A percentile compares a stretch with the other conserved stretches of the same genome.
Evolutionary conservation across 2,888 invertebrate genomes (phyloP).

Genomic region (Eupithecia subfuscata): DNA sequence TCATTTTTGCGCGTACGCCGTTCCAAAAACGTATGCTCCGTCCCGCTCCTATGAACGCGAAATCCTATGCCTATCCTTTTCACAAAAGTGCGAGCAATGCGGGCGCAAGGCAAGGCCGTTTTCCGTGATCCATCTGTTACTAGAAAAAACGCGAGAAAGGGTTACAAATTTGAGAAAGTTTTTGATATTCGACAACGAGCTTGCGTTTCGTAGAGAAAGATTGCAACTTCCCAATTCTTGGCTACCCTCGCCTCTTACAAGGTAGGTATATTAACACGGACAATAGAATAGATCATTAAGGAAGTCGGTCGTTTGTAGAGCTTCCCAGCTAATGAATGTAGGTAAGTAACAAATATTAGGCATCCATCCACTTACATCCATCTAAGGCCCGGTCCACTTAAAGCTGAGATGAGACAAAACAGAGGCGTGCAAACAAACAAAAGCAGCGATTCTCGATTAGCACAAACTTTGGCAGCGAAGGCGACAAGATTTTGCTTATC

Average conservation of each 20-base stretch:
- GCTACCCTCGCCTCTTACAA: neutral
- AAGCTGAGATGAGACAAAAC: constrained; percentile 8
- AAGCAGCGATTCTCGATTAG: neutral
- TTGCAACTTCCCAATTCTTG: neutral
- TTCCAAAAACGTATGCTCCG: too few species aligned
- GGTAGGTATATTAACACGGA: neutral
- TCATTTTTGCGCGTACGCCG: too few species aligned
- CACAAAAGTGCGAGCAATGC: too few species aligned
- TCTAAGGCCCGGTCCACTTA: constrained; percentile 8
- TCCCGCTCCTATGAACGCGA: too few species aligned
- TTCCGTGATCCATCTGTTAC: neutral
- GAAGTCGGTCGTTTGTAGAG: neutral
- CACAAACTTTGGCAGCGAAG: neutral
- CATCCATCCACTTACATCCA: constrained; percentile 8
- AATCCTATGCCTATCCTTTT: too few species aligned
- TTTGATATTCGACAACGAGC: neutral
- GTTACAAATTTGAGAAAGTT: neutral
- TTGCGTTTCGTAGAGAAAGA: neutral
- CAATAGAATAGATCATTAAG: constrained; percentile 7
- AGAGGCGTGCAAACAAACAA: constrained; percentile 4
- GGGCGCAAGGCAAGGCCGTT: neutral
- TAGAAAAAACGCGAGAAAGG: neutral
- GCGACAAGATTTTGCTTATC: neutral
- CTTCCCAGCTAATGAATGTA: constrained; percentile 11
- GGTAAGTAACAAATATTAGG: constrained; percentile 11